These are phyloP conservation scores for Podarcis siculus DNA, from an alignment of 2,797 vertebrate species.

Conservation along the genomic window DNA sequence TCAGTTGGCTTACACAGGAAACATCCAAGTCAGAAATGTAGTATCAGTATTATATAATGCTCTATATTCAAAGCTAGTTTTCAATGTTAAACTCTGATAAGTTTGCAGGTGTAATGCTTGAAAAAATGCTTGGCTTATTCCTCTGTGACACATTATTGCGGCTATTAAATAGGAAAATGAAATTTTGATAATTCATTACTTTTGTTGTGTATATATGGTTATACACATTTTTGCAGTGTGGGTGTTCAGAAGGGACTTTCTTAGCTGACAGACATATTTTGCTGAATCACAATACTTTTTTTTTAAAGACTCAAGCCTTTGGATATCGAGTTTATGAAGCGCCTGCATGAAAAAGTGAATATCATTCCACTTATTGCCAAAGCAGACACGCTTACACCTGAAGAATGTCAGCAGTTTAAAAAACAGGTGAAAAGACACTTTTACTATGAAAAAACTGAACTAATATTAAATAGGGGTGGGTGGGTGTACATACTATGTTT, in stretches of 20 bases:
- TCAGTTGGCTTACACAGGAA: neutral
- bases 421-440: constrained; percentile 88
- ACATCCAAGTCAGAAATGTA: neutral
- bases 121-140: neutral
- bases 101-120: neutral
- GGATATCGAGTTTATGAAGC: constrained; percentile 99
- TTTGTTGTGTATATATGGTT: neutral
- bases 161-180: neutral
- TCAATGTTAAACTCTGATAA: neutral
- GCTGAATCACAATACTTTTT: constrained; percentile 41
- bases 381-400: constrained; percentile 97
- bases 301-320: constrained; percentile 93
- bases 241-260: neutral
- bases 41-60: neutral
- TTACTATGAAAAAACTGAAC: too few relatives aligned
- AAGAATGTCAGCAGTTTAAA: constrained; percentile 99
- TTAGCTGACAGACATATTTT: constrained; percentile 29
- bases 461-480: neutral
- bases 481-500: constrained; percentile 25
- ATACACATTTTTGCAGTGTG: neutral
- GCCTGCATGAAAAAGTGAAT: constrained; percentile 99
- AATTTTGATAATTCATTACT: neutral
- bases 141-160: neutral
- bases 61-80: neutral
- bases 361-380: constrained; percentile 99